phyloP scores from a whole-genome alignment of 2,888 invertebrate genomes.

The Tipula unca region DNA sequence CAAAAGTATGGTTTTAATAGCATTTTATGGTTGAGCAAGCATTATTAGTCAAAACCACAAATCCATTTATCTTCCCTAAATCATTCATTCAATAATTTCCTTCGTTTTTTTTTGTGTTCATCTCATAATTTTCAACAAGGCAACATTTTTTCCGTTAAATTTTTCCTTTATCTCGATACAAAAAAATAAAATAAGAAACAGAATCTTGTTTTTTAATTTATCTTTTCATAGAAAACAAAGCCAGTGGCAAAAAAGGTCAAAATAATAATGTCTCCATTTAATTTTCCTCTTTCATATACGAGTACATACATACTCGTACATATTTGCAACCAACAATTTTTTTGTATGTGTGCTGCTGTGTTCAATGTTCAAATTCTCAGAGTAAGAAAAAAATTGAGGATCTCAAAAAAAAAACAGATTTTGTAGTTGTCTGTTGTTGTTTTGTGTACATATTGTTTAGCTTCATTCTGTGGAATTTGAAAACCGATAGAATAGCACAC shows the following conservation, averaged over 20 bases:
- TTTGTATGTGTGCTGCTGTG: background rate
- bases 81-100: background rate
- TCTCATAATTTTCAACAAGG: background rate
- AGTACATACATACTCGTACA: background rate
- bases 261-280: conserved; percentile 10
- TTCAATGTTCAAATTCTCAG: background rate
- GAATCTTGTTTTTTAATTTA: background rate
- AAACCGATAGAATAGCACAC: background rate
- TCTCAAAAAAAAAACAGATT: background rate
- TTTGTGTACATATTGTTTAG: background rate
- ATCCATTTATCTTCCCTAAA: background rate
- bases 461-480: background rate
- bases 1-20: background rate
- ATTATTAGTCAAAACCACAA: background rate
- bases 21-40: background rate
- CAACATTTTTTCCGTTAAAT: background rate
- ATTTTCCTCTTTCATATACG: background rate
- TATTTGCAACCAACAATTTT: too few species aligned
- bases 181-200: background rate
- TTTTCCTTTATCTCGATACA: background rate
- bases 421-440: background rate
- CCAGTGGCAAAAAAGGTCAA: conserved; percentile 8
- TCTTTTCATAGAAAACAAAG: background rate
- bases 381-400: background rate
- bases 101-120: background rate